A percentile compares a stretch with the other conserved stretches of the same genome.
phyloP scores from a whole-genome alignment of 2,113 vertebrate genomes.

The Nematolebias whitei region DNA sequence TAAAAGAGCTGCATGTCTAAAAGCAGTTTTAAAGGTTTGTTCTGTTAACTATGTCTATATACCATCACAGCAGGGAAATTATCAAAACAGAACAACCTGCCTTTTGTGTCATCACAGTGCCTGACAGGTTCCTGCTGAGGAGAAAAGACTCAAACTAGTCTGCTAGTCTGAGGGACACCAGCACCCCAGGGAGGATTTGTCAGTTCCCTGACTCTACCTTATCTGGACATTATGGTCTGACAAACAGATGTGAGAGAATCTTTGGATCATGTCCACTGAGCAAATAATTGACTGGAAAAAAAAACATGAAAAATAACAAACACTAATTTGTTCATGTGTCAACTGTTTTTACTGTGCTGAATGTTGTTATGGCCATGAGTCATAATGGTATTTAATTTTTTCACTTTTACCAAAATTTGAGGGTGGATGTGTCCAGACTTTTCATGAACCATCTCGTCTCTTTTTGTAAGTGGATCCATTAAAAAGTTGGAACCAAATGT shows the following conservation, averaged over 20 bases:
- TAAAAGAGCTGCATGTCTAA: constrained; percentile 38
- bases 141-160: constrained; percentile 3
- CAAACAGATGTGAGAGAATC: constrained; percentile 1
- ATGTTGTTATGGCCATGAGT: too few relatives aligned
- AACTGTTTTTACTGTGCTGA: too few relatives aligned
- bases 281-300: too few relatives aligned
- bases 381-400: too few relatives aligned
- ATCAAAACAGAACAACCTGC: constrained; percentile 3
- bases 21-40: constrained; percentile 46
- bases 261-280: too few relatives aligned
- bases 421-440: too few relatives aligned
- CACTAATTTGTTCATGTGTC: too few relatives aligned
- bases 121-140: constrained; percentile 22
- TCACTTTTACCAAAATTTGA: too few relatives aligned
- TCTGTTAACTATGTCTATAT: constrained; percentile 29
- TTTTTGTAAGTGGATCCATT: too few relatives aligned
- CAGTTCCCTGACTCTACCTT: not conserved
- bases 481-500: too few relatives aligned
- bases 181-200: constrained; percentile 6
- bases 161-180: constrained; percentile 5
- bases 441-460: too few relatives aligned
- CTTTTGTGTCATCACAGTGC: constrained; percentile 26
- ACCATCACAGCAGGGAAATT: constrained; percentile 8
- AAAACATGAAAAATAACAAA: too few relatives aligned
- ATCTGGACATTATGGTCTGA: constrained; percentile 6